A percentile compares a stretch with the other conserved stretches of the same genome.
Evolutionary conservation across 2,888 invertebrate genomes (phyloP).

Genomic region (Torymus tubicola): DNA sequence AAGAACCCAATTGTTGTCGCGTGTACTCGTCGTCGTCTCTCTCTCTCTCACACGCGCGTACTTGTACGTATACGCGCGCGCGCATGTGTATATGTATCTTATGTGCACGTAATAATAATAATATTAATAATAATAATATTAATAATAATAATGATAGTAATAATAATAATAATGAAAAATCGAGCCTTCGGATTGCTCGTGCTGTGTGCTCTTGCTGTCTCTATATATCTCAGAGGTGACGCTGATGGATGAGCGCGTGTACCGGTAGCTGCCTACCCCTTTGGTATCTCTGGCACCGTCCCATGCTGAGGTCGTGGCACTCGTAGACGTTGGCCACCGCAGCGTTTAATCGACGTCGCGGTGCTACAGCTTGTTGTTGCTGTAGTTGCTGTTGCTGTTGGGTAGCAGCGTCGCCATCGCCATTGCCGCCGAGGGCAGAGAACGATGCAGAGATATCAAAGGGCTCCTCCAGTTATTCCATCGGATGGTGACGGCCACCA

Average conservation of each 20-base stretch:
- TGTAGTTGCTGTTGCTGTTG: too few relatives aligned
- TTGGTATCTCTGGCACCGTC: slow-evolving; percentile 75
- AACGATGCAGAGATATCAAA: slow-evolving; percentile 74
- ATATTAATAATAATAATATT: too few relatives aligned
- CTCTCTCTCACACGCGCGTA: too few relatives aligned
- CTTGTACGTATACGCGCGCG: too few relatives aligned
- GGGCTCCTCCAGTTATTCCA: slow-evolving; percentile 75
- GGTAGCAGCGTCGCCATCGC: not conserved
- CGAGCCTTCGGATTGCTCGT: not conserved
- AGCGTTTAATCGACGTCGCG: slow-evolving; percentile 44
- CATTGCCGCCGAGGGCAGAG: slow-evolving; percentile 64
- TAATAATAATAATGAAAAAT: too few relatives aligned
- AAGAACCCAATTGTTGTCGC: slow-evolving; percentile 16
- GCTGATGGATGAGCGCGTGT: slow-evolving; percentile 74
- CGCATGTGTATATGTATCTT: too few relatives aligned
- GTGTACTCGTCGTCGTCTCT: not conserved
- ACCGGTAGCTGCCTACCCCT: slow-evolving; percentile 75
- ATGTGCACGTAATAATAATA: too few relatives aligned
- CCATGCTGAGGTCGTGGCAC: slow-evolving; percentile 72
- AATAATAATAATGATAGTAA: too few relatives aligned
- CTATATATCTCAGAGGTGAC: slow-evolving; percentile 67
- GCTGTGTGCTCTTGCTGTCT: slow-evolving; percentile 4
- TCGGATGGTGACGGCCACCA: slow-evolving; percentile 85
- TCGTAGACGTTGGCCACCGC: slow-evolving; percentile 73
- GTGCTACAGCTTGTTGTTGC: slow-evolving; percentile 30